Base-by-base conservation (phyloP, 1,140 invertebrate species). In the Ceratina japonica region DNA sequence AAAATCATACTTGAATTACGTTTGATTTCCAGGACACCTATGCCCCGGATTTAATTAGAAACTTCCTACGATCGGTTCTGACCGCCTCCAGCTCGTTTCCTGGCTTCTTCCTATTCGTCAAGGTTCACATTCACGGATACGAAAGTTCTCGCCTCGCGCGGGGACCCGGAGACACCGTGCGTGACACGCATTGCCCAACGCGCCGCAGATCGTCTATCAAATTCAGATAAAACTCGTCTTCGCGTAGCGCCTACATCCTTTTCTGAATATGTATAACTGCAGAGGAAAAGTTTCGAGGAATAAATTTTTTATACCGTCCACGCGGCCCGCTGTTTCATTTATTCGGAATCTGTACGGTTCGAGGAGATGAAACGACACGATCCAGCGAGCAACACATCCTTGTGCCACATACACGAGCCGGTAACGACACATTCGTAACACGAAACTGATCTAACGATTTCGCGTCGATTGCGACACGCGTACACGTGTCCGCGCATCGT, bases 351-450 rank as follows among this genome's bases (percentile, higher is more conserved):
- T 31, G 4, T n/a, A n/a, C n/a, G n/a, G n/a, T n/a, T 31, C 27
- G 24, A 8, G 24, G 75, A 72, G 75, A 72, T 16, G 24, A 82
- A 62, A 80, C 20, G 49, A 65, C 58, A 74, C 49, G 65, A 79
- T 72, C 27, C n/a, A 81, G 20, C 68, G 75, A 27, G 0, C 31
- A 56, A 68, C n/a, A 54, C 59, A 86, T 84, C 75, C 83, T 86
- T 85, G 80, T 75, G 72, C 80, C 63, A 85, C 12, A 84, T 79
- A 52, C 52, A 13, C 75, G 61, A 71, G 24, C 15, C 24, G n/a
- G 16, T 58, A 79, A 84, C 58, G 68, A 82, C 75, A 64, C 65
- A 80, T 83, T 77, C 51, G 77, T 83, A 79, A 37, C 37, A 66
- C 68, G 56, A 63, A 59, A 71, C 56, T 18, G 72, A 70, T 79